phyloP scores from a whole-genome alignment of 64 coral and sea anemone genomes.

The Pocillopora damicornis region DNA sequence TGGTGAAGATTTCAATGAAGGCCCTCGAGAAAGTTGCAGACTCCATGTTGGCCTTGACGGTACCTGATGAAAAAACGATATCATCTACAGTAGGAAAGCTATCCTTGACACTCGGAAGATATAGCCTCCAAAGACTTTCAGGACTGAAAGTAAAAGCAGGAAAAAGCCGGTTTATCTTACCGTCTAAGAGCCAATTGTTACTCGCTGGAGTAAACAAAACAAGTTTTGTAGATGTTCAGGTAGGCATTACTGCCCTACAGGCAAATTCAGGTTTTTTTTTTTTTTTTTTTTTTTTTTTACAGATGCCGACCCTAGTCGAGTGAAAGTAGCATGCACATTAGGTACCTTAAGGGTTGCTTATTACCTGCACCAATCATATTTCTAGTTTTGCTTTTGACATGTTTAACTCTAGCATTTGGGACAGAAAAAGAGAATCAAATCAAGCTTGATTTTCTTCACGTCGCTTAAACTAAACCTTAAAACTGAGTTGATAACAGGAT shows the following conservation, averaged over 20 bases:
- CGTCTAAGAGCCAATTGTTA: neutral
- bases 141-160: neutral
- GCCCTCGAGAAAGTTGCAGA: neutral
- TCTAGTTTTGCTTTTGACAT: too few relatives aligned
- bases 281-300: too few relatives aligned
- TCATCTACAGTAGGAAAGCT: neutral
- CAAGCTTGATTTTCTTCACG: too few relatives aligned
- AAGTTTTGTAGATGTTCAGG: slow-evolving; percentile 8
- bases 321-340: too few relatives aligned
- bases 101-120: neutral
- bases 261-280: too few relatives aligned
- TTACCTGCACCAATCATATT: too few relatives aligned
- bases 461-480: too few relatives aligned
- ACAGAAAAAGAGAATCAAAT: too few relatives aligned
- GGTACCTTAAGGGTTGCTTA: too few relatives aligned
- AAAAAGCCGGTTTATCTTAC: neutral
- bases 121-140: neutral
- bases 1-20: neutral
- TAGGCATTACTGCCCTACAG: neutral
- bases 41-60: neutral
- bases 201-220: neutral
- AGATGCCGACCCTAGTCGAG: too few relatives aligned
- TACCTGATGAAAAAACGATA: neutral
- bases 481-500: too few relatives aligned
- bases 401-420: too few relatives aligned